Evolutionary conservation across 2,888 invertebrate species (phyloP).

Genomic region (Sinodicranocentrus sp.): DNA sequence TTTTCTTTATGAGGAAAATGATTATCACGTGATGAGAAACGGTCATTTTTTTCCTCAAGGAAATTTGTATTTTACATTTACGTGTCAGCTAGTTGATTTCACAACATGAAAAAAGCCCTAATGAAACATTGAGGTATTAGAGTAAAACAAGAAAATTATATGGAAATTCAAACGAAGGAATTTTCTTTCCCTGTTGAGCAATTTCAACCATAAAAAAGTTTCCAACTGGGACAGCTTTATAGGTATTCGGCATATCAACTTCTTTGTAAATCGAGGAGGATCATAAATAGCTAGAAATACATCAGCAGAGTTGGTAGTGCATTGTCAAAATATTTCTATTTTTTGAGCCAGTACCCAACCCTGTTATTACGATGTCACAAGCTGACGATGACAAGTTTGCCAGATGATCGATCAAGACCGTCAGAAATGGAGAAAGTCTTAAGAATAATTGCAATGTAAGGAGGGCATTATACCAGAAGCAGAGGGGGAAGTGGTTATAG

Average conservation of each 20-base stretch:
- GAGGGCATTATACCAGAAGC: no score
- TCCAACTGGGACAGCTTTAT: no score
- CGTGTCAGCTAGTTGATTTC: constrained; percentile 21
- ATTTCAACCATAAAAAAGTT: no score
- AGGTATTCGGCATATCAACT: no score
- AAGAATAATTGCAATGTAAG: constrained; percentile 32
- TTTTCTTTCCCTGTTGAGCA: neutral
- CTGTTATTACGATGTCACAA: constrained; percentile 66
- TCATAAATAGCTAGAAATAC: no score
- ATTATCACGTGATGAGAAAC: no score
- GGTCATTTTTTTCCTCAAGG: no score
- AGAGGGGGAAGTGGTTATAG: no score
- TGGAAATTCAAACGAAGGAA: constrained; percentile 19
- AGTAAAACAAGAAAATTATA: constrained; percentile 30
- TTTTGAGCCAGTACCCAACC: constrained; percentile 16
- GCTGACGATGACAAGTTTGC: constrained; percentile 71
- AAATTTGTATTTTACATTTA: neutral
- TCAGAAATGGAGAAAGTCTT: constrained; percentile 27
- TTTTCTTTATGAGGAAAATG: no score
- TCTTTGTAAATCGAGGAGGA: no score
- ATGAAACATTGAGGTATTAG: neutral
- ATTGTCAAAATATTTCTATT: constrained; percentile 42
- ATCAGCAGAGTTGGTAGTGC: neutral
- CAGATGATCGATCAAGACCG: constrained; percentile 69
- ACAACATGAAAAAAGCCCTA: constrained; percentile 14